A percentile compares a stretch with the other conserved stretches of the same genome.
Evolutionary conservation across 2,113 vertebrate genomes (phyloP).

Genomic region (zebrafish (Danio rerio)): DNA sequence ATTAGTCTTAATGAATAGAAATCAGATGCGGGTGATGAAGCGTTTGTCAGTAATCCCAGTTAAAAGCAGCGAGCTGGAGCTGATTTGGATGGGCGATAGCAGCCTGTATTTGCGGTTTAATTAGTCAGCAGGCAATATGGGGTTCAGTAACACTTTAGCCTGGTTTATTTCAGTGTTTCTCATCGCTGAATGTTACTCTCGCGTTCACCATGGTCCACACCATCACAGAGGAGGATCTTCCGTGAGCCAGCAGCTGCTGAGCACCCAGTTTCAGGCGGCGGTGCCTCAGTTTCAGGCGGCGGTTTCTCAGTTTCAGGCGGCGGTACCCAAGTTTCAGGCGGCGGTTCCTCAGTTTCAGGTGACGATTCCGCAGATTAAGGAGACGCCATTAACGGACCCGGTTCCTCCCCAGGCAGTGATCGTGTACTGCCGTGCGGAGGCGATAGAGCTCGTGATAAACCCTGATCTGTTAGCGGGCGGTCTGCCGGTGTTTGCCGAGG

Average conservation of each 20-base stretch:
- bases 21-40: neutral
- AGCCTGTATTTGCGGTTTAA: neutral
- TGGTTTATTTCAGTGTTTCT: neutral
- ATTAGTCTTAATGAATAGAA: neutral
- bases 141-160: neutral
- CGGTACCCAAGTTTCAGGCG: neutral
- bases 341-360: neutral
- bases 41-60: neutral
- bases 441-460: conserved; percentile 67
- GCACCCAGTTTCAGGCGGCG: neutral
- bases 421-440: conserved; percentile 67
- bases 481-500: conserved; percentile 55
- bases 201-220: neutral
- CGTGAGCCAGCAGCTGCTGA: neutral
- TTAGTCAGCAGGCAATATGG: neutral
- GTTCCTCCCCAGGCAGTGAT: conserved; percentile 31
- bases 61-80: neutral
- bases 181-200: neutral
- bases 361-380: neutral
- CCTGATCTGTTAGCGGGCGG: conserved; percentile 67
- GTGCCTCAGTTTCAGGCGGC: too few species aligned
- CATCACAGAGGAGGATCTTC: neutral
- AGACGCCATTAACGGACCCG: neutral
- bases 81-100: too few species aligned
- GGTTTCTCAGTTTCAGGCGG: neutral